Evolutionary conservation across 2,888 invertebrate genomes (phyloP), one percentile per base, ranked within the genome.

Genomic region (Dorcus hopei): DNA sequence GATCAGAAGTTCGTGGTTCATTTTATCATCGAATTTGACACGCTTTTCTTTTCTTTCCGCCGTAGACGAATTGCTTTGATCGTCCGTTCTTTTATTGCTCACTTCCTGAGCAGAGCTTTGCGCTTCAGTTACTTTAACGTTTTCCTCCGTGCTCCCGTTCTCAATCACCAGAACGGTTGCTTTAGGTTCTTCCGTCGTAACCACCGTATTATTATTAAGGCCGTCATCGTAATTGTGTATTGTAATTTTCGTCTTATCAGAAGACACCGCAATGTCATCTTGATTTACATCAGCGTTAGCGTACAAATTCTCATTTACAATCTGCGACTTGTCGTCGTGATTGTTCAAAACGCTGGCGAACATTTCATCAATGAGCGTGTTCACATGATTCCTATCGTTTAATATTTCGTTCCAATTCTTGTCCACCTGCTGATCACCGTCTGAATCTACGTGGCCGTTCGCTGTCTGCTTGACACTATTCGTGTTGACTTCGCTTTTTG

Each of bases 1-100:
- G 69, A 89, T 88, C 68, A 89, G 80, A 77, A 87, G 82, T 77
- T 89, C 88, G 72, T 88, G 88, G 73, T 85, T 85, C 69, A 71
- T 66, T 61, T 73, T 73, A 59, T 78, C 78, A 61, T 76, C 74
- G 59, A 76, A 74, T 62, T 73, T 68, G 3, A 74, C 74, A 43
- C 59, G 62, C n/a, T 59, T 56, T 38, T 65, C 64, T 54, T 68
- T 67, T 39, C 65, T 40, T 57, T 72, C 71, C 38, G 50, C 54
- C 1, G 66, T 68, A 11, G 68, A 66, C 3, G 65, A 54, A 45
- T 62, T 63, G 11, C 65, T 67, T 26, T 54, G 40, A 16, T 56
- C 51, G 9, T 58, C 52, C 11, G 49, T 52, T 33, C 57, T 58
- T 61, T 52, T 9, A 47, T 54, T 33, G 58, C 59, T 3, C 64